A percentile compares a stretch with the other conserved stretches of the same genome.
phyloP scores from a whole-genome alignment of 2,888 invertebrate species.

The Theretra japonica region DNA sequence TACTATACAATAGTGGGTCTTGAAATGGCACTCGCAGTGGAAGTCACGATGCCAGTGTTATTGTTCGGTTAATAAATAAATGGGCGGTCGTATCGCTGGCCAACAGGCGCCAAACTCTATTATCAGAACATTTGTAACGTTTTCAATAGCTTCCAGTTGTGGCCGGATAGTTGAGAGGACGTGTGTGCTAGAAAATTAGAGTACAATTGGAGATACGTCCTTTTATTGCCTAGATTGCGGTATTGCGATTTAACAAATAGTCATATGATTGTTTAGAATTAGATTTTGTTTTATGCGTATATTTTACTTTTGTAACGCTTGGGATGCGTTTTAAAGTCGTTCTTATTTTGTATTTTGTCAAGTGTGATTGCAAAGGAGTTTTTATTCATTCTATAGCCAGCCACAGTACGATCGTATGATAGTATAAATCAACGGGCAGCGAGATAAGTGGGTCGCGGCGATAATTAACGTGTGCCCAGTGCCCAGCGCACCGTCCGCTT shows the following conservation, averaged over 20 bases:
- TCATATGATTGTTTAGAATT: no score
- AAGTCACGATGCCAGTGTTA: background rate
- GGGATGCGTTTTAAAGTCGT: no score
- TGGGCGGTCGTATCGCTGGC: background rate
- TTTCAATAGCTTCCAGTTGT: background rate
- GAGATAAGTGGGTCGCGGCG: conserved; percentile 4
- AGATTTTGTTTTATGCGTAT: no score
- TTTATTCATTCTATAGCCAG: background rate
- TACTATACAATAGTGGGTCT: background rate
- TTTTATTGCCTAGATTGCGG: background rate
- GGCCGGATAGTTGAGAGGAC: background rate
- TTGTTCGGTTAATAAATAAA: conserved; percentile 3
- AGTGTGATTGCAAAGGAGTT: background rate
- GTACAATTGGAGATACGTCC: background rate
- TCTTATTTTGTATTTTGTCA: background rate
- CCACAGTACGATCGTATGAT: background rate
- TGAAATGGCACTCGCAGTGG: background rate
- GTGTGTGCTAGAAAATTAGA: background rate
- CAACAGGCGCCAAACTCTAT: background rate
- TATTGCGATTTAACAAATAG: no score
- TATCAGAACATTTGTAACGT: background rate
- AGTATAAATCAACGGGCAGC: background rate
- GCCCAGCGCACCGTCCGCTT: background rate
- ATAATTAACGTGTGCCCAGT: conserved; percentile 15
- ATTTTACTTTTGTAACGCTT: no score